These are phyloP conservation scores for Cantharis rufa DNA, from an alignment of 2,888 invertebrate species.

Conservation along the genomic window DNA sequence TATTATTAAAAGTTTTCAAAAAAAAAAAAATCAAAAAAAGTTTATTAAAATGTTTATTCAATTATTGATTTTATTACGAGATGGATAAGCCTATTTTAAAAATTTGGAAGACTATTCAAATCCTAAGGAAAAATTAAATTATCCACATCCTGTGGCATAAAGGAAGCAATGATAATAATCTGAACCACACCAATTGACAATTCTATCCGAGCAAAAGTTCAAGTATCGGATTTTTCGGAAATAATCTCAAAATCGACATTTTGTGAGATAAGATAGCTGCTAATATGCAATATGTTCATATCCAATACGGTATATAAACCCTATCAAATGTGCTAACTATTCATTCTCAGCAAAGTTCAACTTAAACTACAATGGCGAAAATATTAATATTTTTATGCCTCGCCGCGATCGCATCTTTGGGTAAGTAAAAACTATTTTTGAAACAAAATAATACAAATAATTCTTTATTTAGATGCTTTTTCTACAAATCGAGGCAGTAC, in stretches of 20 bases:
- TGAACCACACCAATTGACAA: background rate
- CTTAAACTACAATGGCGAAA: background rate
- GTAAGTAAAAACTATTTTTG: background rate
- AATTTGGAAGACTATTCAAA: background rate
- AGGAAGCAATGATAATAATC: background rate
- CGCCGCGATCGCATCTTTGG: background rate
- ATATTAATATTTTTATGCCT: background rate
- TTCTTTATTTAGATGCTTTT: background rate
- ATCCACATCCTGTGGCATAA: background rate
- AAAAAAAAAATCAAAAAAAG: too few species aligned
- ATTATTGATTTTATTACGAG: too few species aligned
- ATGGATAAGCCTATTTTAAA: too few species aligned
- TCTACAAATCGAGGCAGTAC: background rate
- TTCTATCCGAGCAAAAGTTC: background rate
- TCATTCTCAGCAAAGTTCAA: background rate
- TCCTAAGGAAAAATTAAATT: too few species aligned
- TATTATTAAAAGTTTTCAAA: too few species aligned
- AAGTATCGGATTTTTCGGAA: background rate
- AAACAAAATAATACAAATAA: background rate
- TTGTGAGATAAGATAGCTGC: background rate
- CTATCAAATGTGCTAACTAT: background rate
- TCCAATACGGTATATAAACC: background rate
- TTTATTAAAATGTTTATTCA: too few species aligned
- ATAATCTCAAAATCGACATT: too few species aligned
- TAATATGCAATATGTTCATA: background rate